These are phyloP conservation scores for Drosophila nigromelanica DNA, from an alignment of 1,140 invertebrate genomes.

Conservation along the genomic window DNA sequence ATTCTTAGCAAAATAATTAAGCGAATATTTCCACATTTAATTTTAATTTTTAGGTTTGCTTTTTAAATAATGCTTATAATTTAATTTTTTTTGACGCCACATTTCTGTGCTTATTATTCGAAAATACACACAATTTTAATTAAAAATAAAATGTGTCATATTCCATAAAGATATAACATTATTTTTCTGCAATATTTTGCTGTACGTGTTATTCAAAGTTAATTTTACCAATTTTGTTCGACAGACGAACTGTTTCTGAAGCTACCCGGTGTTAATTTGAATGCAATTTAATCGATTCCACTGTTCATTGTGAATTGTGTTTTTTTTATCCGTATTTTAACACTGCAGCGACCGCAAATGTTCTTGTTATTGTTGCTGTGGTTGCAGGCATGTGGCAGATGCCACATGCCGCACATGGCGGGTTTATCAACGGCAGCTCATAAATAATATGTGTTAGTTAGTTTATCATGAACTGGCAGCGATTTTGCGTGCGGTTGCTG, in stretches of 20 bases:
- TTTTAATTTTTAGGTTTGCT: too few species aligned
- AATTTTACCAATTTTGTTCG: too few species aligned
- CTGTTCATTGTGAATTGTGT: neutral
- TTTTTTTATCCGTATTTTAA: slow-evolving; percentile 34
- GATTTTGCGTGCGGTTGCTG: slow-evolving; percentile 58
- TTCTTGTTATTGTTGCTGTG: slow-evolving; percentile 36
- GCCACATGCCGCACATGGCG: slow-evolving; percentile 31
- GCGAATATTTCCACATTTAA: too few species aligned
- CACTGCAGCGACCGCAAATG: slow-evolving; percentile 48
- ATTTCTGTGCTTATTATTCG: too few species aligned
- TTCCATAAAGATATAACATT: too few species aligned
- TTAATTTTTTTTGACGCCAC: too few species aligned
- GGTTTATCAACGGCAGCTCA: slow-evolving; percentile 47
- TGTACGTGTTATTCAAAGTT: too few species aligned
- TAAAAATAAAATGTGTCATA: too few species aligned
- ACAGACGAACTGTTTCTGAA: neutral
- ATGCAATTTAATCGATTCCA: slow-evolving; percentile 8
- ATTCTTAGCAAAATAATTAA: too few species aligned
- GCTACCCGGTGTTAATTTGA: neutral
- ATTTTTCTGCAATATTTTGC: too few species aligned
- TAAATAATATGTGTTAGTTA: slow-evolving; percentile 74
- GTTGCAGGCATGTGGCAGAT: slow-evolving; percentile 34
- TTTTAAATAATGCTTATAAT: too few species aligned
- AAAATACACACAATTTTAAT: too few species aligned
- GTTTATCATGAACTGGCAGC: slow-evolving; percentile 63